Evolutionary conservation across 2,888 invertebrate species (phyloP), one percentile per base, ranked within the genome.

Genomic region (Andrena dorsata): DNA sequence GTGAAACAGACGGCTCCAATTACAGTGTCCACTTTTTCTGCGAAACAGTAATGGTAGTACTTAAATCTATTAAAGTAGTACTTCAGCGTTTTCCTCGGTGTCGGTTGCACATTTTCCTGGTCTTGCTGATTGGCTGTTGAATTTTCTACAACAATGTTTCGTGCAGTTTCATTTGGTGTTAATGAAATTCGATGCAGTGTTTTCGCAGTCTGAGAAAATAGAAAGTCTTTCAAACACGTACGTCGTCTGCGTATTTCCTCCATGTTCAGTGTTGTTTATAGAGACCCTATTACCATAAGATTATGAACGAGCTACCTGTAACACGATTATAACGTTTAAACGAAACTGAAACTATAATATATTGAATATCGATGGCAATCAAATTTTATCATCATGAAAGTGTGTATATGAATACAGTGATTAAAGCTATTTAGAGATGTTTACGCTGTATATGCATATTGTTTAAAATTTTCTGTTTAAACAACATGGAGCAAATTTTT

Each of bases 41-140:
- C 87, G 5, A 82, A 73, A 20, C 84, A 70, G 68, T 85, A 90
- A 63, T 90, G 89, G 72, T 90, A 91, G 63, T 90, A 90, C 77
- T 87, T 82, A 71, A 91, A 85, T 75, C 86, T 86, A 47, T 90
- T 84, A 81, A 87, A 89, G 70, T 89, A 90, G 77, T 91, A 89
- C 74, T 86, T 90, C 8, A 89, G 47, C 20, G 58, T 76, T 47
- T 72, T 72, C 13, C 51, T 28, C 6, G 26, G 28, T n/a, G 7
- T 1, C n/a, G 68, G 32, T 49, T 66, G 2, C 32, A 30, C 53
- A 32, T 61, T 10, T 58, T 69, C 20, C 26, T 71, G 53, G 20
- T 76, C 65, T 30, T 28, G 47, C 16, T 77, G 70, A 41, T 76
- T 20, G 10, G 53, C 30, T 23, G 30, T 6, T 61, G 70, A 51